Conservation (phyloP, 2,113 vertebrate genomes). For the Cygnus buccinator region DNA sequence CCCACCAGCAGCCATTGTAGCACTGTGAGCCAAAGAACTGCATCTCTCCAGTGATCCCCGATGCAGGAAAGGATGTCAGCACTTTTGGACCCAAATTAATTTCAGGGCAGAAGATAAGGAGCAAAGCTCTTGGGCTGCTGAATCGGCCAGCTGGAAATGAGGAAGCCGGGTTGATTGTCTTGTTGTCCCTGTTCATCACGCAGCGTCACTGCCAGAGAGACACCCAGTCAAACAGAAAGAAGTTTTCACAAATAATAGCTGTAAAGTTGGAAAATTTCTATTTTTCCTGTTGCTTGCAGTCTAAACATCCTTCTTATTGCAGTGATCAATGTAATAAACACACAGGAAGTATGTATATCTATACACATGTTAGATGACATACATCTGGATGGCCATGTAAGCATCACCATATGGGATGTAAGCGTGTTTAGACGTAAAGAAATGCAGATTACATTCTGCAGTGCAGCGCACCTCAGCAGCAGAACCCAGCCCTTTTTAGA, state of each 20-base stretch:
- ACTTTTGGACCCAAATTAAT: no score
- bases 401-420: not conserved
- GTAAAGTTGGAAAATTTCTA: not conserved
- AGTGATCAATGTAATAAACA: not conserved
- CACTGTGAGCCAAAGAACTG: no score
- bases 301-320: not conserved
- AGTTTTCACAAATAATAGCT: not conserved
- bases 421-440: not conserved
- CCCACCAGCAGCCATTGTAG: no score
- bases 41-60: no score
- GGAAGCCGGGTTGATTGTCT: not conserved
- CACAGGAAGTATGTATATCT: not conserved
- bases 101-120: no score
- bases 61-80: no score
- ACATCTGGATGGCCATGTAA: not conserved
- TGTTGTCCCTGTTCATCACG: accelerated
- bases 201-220: accelerated
- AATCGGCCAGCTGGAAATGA: not conserved
- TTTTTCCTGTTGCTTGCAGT: not conserved
- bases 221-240: not conserved
- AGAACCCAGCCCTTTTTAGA: not conserved
- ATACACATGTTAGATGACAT: not conserved
- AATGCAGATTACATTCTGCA: not conserved
- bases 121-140: not conserved
- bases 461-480: not conserved